Percentiles rank a stretch among this genome's conserved stretches.
phyloP scores from a whole-genome alignment of 1,140 invertebrate species.

The Cyclina sinensis region DNA sequence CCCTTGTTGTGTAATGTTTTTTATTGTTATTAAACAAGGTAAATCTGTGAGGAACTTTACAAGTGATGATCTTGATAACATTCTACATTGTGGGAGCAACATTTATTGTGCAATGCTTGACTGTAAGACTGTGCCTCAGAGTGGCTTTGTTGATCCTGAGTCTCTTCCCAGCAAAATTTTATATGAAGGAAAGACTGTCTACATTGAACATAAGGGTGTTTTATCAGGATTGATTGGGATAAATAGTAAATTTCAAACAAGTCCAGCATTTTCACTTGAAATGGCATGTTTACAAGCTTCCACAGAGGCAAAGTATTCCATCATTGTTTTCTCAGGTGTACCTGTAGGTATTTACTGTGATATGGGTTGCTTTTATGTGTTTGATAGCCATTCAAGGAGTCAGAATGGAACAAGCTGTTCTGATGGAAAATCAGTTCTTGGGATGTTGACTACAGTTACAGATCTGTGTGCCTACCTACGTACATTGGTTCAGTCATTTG shows the following conservation, averaged over 20 bases:
- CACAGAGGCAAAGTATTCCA: neutral
- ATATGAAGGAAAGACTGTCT: neutral
- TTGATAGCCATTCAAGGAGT: neutral
- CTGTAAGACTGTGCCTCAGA: neutral
- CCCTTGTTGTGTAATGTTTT: neutral
- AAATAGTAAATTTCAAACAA: no score
- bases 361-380: neutral
- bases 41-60: neutral
- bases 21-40: neutral
- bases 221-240: no score
- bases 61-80: neutral
- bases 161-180: neutral
- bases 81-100: no score
- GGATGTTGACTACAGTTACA: neutral
- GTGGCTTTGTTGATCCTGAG: neutral
- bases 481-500: neutral
- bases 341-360: neutral
- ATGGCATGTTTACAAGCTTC: no score
- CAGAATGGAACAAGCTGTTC: neutral
- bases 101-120: no score
- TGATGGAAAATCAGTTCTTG: neutral
- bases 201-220: no score
- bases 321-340: neutral
- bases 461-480: neutral
- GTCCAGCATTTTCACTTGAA: no score